These are phyloP conservation scores for Drosophila sp. DNA, from an alignment of 1,140 invertebrate genomes.

Conservation along the genomic window DNA sequence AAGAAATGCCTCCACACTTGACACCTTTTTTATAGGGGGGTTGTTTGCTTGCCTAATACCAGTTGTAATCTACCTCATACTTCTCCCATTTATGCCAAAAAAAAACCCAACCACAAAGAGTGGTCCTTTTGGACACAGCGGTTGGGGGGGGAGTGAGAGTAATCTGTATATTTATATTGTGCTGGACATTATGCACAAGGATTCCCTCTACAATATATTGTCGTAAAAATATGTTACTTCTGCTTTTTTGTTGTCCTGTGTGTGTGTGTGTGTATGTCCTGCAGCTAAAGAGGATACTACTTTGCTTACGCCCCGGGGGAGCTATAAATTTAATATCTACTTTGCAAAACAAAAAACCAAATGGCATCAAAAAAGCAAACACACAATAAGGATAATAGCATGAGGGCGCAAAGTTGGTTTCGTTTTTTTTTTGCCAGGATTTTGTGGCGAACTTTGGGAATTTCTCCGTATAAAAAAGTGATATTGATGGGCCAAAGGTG, in stretches of 20 bases:
- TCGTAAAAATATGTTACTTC: slow-evolving; percentile 81
- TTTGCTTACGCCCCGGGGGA: slow-evolving; percentile 79
- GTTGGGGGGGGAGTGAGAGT: slow-evolving; percentile 28
- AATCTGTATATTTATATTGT: slow-evolving; percentile 81
- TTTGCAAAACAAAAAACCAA: slow-evolving; percentile 80
- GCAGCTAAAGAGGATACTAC: slow-evolving; percentile 55
- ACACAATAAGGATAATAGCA: slow-evolving; percentile 9
- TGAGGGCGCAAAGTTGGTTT: slow-evolving; percentile 17
- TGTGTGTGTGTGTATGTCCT: too few relatives aligned
- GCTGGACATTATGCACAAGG: slow-evolving; percentile 73
- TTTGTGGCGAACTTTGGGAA: slow-evolving; percentile 11
- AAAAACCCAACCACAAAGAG: slow-evolving; percentile 46
- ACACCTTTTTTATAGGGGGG: background rate
- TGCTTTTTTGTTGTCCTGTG: slow-evolving; percentile 22
- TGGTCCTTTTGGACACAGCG: slow-evolving; percentile 33
- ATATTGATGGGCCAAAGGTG: background rate
- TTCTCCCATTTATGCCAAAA: slow-evolving; percentile 31
- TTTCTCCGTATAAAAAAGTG: background rate
- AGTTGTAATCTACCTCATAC: slow-evolving; percentile 49
- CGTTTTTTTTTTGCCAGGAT: slow-evolving; percentile 15
- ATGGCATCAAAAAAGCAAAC: slow-evolving; percentile 46
- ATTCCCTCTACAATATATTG: slow-evolving; percentile 73
- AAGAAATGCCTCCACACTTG: background rate
- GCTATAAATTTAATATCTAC: slow-evolving; percentile 83
- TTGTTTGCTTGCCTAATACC: slow-evolving; percentile 46